phyloP scores from a whole-genome alignment of 1,140 invertebrate genomes.

The Mycetomoellerius zeteki region DNA sequence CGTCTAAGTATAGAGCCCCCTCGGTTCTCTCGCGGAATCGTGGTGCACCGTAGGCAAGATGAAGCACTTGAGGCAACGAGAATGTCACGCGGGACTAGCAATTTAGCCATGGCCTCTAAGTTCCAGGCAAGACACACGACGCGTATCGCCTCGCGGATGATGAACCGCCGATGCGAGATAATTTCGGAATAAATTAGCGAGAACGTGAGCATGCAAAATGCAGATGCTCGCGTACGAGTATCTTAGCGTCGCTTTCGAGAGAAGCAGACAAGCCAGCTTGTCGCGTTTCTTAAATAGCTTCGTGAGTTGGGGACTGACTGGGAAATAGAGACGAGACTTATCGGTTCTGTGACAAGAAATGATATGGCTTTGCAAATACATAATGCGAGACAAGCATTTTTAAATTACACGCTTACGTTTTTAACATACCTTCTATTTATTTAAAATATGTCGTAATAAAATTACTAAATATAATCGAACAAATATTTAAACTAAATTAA shows the following conservation, averaged over 20 bases:
- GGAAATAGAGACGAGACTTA: slow-evolving; percentile 33
- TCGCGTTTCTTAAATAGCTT: slow-evolving; percentile 59
- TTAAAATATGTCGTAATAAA: neutral
- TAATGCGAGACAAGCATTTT: neutral
- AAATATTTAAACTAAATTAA: slow-evolving; percentile 8
- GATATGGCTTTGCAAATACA: neutral
- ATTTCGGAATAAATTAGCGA: slow-evolving; percentile 63
- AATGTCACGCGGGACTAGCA: slow-evolving; percentile 55
- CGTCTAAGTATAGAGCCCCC: slow-evolving; percentile 78
- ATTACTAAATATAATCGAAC: neutral
- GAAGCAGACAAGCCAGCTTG: slow-evolving; percentile 37
- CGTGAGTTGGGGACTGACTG: slow-evolving; percentile 42
- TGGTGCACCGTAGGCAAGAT: slow-evolving; percentile 39
- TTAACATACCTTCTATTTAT: neutral
- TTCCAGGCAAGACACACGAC: slow-evolving; percentile 38
- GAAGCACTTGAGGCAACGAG: slow-evolving; percentile 55
- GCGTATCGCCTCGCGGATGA: slow-evolving; percentile 59
- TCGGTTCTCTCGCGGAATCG: slow-evolving; percentile 9
- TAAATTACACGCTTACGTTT: neutral
- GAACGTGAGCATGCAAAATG: slow-evolving; percentile 58
- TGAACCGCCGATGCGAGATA: slow-evolving; percentile 62
- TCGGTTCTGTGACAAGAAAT: slow-evolving; percentile 29
- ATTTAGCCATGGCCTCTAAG: slow-evolving; percentile 56
- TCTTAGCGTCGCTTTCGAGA: slow-evolving; percentile 27
- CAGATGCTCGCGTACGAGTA: slow-evolving; percentile 19